Evolutionary conservation across 2,888 invertebrate species (phyloP).

Genomic region (Ochropleura leucogaster): DNA sequence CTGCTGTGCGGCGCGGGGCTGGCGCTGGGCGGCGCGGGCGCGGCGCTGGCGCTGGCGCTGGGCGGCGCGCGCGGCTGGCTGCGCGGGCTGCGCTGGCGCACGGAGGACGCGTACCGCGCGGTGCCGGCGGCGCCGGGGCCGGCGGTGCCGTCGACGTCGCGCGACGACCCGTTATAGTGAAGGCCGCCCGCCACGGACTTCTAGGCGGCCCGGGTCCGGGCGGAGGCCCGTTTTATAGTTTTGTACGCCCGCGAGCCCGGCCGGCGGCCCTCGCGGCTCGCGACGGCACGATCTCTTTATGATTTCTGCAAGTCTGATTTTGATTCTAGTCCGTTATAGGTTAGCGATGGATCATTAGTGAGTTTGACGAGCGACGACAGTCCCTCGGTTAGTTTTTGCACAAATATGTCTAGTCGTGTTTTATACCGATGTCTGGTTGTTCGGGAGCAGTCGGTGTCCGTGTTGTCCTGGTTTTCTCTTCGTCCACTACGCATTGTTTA

Average conservation of each 20-base stretch:
- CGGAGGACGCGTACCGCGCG: slow-evolving; percentile 63
- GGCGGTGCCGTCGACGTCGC: slow-evolving; percentile 68
- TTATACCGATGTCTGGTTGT: slow-evolving; percentile 47
- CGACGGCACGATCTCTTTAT: slow-evolving; percentile 63
- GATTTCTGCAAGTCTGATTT: slow-evolving; percentile 80
- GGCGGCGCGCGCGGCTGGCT: slow-evolving; percentile 63
- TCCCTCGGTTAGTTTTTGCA: slow-evolving; percentile 74
- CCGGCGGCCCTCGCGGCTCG: slow-evolving; percentile 22
- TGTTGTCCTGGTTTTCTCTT: slow-evolving; percentile 70
- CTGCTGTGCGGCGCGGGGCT: slow-evolving; percentile 53
- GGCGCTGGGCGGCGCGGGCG: slow-evolving; percentile 68
- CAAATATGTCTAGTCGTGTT: slow-evolving; percentile 62
- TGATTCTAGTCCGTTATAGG: slow-evolving; percentile 80
- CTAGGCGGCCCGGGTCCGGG: slow-evolving; percentile 55
- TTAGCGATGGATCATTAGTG: slow-evolving; percentile 62
- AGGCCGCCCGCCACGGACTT: slow-evolving; percentile 73
- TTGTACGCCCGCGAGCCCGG: slow-evolving; percentile 51
- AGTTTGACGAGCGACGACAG: slow-evolving; percentile 61
- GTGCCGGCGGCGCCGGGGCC: slow-evolving; percentile 57
- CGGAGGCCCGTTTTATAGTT: slow-evolving; percentile 65
- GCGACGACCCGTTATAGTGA: slow-evolving; percentile 85
- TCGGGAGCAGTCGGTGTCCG: slow-evolving; percentile 47
- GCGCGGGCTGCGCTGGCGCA: slow-evolving; percentile 50
- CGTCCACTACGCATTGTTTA: slow-evolving; percentile 71
- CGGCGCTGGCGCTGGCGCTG: slow-evolving; percentile 59